Evolutionary conservation across 2,797 vertebrate genomes (phyloP).

Genomic region (Eleutherodactylus coqui): DNA sequence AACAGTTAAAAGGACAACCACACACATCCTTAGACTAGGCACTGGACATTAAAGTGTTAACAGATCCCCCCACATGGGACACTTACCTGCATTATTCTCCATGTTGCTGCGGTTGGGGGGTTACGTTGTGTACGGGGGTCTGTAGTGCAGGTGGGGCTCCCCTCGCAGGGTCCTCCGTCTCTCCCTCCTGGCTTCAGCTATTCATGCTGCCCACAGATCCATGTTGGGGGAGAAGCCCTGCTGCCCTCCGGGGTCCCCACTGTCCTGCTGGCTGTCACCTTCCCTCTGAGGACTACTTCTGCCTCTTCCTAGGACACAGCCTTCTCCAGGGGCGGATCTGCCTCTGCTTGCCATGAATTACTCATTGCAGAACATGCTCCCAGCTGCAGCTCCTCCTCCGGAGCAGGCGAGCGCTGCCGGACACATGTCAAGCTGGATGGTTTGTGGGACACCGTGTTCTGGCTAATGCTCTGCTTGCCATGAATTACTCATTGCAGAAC

Average conservation of each 20-base stretch:
- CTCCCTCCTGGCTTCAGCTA: slow-evolving; percentile 67
- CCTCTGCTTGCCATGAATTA: not conserved
- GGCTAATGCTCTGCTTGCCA: slow-evolving; percentile 2
- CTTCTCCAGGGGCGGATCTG: slow-evolving; percentile 40
- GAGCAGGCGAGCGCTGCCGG: not conserved
- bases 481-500: not conserved
- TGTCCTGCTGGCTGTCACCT: slow-evolving; percentile 1
- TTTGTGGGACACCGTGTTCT: too few species aligned
- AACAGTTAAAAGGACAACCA: not conserved
- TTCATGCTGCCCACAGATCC: slow-evolving; percentile 64
- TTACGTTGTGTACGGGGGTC: not conserved
- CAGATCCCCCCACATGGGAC: too few species aligned
- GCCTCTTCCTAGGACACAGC: slow-evolving; percentile 19
- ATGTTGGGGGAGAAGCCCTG: not conserved
- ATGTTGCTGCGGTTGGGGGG: slow-evolving; percentile 18
- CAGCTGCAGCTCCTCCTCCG: not conserved
- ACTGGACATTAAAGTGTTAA: not conserved
- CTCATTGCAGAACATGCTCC: not conserved
- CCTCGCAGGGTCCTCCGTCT: slow-evolving; percentile 33
- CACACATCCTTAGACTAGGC: not conserved
- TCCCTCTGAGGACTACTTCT: slow-evolving; percentile 1
- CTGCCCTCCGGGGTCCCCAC: not conserved
- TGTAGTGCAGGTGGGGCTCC: slow-evolving; percentile 3
- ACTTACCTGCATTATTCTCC: slow-evolving; percentile 54
- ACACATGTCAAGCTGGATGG: not conserved